phyloP scores from a whole-genome alignment of 2,797 vertebrate genomes.

The Craterocephalus amniculus region DNA sequence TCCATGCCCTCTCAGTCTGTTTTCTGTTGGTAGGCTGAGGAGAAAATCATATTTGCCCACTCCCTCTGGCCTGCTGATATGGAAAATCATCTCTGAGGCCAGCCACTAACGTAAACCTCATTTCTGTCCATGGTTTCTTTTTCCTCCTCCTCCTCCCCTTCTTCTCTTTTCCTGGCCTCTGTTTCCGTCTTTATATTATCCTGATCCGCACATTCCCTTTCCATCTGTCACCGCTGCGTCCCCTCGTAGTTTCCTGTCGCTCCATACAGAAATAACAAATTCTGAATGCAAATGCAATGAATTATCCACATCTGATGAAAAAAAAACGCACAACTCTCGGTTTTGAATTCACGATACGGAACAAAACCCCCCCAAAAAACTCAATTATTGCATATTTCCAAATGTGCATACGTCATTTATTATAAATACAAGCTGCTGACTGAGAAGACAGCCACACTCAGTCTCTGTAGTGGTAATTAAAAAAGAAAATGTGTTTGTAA shows the following conservation, averaged over 20 bases:
- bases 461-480: slow-evolving; percentile 71
- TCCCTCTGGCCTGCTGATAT: slow-evolving; percentile 81
- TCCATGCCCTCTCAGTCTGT: slow-evolving; percentile 55
- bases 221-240: slow-evolving; percentile 66
- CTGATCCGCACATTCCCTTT: slow-evolving; percentile 64
- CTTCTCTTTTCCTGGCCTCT: slow-evolving; percentile 56
- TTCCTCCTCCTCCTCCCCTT: slow-evolving; percentile 15
- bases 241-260: slow-evolving; percentile 46
- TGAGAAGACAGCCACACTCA: slow-evolving; percentile 48
- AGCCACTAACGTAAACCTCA: slow-evolving; percentile 79
- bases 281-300: slow-evolving; percentile 34
- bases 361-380: slow-evolving; percentile 32
- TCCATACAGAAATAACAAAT: slow-evolving; percentile 33
- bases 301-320: slow-evolving; percentile 38
- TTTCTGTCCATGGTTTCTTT: slow-evolving; percentile 67
- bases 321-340: not conserved
- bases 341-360: slow-evolving; percentile 32
- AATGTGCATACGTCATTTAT: slow-evolving; percentile 53
- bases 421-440: slow-evolving; percentile 61
- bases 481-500: slow-evolving; percentile 58
- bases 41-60: slow-evolving; percentile 82
- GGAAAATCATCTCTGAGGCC: slow-evolving; percentile 82
- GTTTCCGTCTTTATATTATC: slow-evolving; percentile 69
- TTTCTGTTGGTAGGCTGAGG: slow-evolving; percentile 79
- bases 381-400: slow-evolving; percentile 20